These are phyloP conservation scores for Microchirus variegatus DNA, from an alignment of 2,797 vertebrate species.

Conservation along the genomic window DNA sequence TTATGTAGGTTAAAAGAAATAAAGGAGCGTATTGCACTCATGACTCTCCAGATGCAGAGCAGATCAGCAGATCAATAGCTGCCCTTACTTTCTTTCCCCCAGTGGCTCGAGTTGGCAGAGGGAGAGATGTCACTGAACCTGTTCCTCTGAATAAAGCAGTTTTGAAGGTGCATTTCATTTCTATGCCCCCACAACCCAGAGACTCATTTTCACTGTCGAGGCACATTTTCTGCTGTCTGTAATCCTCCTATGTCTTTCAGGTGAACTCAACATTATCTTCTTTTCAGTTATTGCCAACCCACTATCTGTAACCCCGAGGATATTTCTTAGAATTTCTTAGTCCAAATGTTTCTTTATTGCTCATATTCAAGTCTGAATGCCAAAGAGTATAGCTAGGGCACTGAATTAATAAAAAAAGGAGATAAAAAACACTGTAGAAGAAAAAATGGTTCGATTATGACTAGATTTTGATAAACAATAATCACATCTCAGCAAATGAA, in stretches of 20 bases:
- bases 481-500: background rate
- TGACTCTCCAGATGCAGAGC: slow-evolving; percentile 61
- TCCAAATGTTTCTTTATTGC: background rate
- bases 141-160: slow-evolving; percentile 36
- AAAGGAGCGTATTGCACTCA: slow-evolving; percentile 54
- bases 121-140: slow-evolving; percentile 21
- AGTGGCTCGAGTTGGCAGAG: slow-evolving; percentile 19
- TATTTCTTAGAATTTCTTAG: slow-evolving; percentile 3
- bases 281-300: slow-evolving; percentile 1
- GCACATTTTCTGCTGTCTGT: background rate
- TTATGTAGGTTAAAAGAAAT: slow-evolving; percentile 62
- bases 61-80: slow-evolving; percentile 55
- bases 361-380: slow-evolving; percentile 1
- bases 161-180: slow-evolving; percentile 32
- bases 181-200: background rate
- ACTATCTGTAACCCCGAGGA: background rate
- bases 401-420: background rate
- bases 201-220: slow-evolving; percentile 1
- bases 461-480: background rate
- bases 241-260: too few relatives aligned
- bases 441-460: too few relatives aligned
- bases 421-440: too few relatives aligned
- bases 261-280: background rate
- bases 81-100: slow-evolving; percentile 41
- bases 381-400: background rate